These are phyloP conservation scores for Propithecus coquereli DNA, from an alignment of 2,113 vertebrate species.

Conservation along the genomic window DNA sequence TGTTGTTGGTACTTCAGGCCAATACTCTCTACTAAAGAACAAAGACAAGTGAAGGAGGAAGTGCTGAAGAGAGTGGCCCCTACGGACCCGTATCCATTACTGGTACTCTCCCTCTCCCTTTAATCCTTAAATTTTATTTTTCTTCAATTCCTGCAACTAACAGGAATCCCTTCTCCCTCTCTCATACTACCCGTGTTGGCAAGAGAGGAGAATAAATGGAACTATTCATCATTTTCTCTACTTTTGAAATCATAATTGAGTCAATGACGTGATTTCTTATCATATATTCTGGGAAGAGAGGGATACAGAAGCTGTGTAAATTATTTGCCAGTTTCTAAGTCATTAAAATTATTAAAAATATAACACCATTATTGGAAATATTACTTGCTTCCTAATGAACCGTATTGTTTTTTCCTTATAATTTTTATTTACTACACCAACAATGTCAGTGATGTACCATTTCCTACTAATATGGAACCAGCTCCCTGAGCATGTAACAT, in stretches of 20 bases:
- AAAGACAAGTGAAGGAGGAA: not conserved
- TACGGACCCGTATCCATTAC: not conserved
- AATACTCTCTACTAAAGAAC: not conserved
- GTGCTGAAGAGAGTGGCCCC: not conserved
- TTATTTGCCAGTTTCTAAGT: not conserved
- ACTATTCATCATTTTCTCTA: not conserved
- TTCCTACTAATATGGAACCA: not conserved
- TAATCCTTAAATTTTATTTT: not conserved
- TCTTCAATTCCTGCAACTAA: not conserved
- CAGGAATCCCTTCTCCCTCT: not conserved
- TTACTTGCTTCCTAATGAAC: constrained; percentile 6
- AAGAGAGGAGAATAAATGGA: not conserved
- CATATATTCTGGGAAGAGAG: not conserved
- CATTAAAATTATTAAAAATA: not conserved
- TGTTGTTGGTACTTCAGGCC: not conserved
- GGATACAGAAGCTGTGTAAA: not conserved
- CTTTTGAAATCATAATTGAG: not conserved
- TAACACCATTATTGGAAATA: not conserved
- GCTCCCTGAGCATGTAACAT: not conserved
- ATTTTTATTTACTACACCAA: constrained; percentile 4
- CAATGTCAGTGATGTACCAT: not conserved
- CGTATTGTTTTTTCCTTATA: not conserved
- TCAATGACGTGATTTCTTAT: not conserved
- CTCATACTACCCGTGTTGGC: not conserved
- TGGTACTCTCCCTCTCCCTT: not conserved